phyloP scores from a whole-genome alignment of 2,797 vertebrate genomes.

The Cephalopachus bancanus region DNA sequence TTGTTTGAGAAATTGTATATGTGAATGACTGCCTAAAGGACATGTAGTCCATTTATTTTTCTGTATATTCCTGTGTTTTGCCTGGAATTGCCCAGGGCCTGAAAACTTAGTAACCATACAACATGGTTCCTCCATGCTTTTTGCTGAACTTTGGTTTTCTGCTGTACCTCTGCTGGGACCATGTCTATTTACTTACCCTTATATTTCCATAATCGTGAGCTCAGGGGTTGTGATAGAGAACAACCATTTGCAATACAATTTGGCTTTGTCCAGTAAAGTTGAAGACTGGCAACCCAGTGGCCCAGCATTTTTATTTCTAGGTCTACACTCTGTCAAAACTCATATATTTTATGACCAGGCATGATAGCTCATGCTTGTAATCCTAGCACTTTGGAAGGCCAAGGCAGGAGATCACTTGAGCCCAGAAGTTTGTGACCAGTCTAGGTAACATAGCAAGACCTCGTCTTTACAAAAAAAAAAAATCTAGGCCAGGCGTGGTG shows the following conservation, averaged over 20 bases:
- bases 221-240: not conserved
- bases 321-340: not conserved
- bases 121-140: not conserved
- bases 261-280: not conserved
- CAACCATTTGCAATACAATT: not conserved
- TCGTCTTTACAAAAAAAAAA: too few species aligned
- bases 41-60: not conserved
- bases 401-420: too few species aligned
- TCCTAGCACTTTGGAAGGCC: too few species aligned
- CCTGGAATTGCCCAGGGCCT: not conserved
- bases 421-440: too few species aligned
- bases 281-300: not conserved
- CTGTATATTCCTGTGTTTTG: not conserved
- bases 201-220: too few species aligned
- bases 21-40: not conserved
- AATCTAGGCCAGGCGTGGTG: too few species aligned
- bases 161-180: not conserved
- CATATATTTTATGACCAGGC: too few species aligned
- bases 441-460: too few species aligned
- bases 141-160: constrained; percentile 21
- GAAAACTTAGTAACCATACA: not conserved
- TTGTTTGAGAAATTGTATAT: not conserved
- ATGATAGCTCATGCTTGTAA: too few species aligned
- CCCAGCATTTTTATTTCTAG: not conserved
- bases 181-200: too few species aligned